phyloP scores from a whole-genome alignment of 2,113 vertebrate species.

The Microcebus lehilahytsara region DNA sequence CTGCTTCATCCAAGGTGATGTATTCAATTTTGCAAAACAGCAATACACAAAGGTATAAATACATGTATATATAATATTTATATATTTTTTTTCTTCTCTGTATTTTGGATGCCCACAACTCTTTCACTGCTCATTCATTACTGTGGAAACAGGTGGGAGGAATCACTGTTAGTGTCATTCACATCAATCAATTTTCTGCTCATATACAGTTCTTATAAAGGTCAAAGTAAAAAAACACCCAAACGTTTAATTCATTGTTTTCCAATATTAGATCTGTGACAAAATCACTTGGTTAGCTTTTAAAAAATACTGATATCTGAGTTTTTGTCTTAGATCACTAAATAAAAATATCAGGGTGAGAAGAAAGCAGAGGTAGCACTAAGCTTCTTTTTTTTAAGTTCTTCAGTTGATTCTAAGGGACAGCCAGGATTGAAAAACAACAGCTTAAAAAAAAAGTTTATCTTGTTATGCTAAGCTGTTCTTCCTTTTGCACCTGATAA shows the following conservation, averaged over 20 bases:
- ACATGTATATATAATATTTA: background rate
- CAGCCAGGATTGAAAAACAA: background rate
- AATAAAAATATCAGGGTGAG: background rate
- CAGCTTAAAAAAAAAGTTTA: background rate
- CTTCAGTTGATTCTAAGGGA: background rate
- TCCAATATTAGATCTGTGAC: background rate
- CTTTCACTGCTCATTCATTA: background rate
- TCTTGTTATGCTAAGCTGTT: background rate
- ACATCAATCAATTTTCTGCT: background rate
- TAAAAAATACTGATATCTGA: background rate
- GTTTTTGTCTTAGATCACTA: background rate
- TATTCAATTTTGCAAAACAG: background rate
- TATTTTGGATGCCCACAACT: background rate
- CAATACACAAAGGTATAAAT: too few species aligned
- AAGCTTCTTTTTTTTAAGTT: background rate
- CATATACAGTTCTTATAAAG: background rate
- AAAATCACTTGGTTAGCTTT: background rate
- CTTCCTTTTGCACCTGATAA: background rate
- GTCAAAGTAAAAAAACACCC: background rate
- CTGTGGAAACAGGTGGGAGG: background rate
- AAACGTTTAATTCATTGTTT: background rate
- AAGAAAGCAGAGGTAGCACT: rapidly evolving
- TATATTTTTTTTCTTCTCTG: background rate
- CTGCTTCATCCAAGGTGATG: background rate
- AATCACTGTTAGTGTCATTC: background rate